phyloP scores from a whole-genome alignment of 1,140 invertebrate genomes.

The Drosophila pseudoananassae region DNA sequence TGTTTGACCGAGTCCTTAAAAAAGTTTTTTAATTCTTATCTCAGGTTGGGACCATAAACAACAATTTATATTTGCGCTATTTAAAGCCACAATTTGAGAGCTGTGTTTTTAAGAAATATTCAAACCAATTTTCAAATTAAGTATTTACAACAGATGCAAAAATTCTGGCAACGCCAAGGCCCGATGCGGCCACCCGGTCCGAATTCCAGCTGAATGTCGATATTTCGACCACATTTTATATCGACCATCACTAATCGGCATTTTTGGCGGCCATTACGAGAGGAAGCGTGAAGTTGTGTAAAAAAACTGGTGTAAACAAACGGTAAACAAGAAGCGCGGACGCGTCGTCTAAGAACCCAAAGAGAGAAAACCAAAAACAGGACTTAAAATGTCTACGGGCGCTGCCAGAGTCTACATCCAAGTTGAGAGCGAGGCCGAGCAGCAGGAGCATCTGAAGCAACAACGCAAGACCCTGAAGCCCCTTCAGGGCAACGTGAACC shows the following conservation, averaged over 20 bases:
- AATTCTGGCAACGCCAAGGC: too few relatives aligned
- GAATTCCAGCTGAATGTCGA: background rate
- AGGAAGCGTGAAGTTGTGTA: conserved; percentile 18
- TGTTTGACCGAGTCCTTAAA: too few relatives aligned
- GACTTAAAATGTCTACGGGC: conserved; percentile 68
- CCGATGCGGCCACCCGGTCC: too few relatives aligned
- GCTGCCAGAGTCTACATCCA: conserved; percentile 84
- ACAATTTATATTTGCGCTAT: too few relatives aligned
- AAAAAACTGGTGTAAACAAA: conserved; percentile 62
- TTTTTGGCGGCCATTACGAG: conserved; percentile 69
- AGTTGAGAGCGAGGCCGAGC: conserved; percentile 84
- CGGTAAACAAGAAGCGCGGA: conserved; percentile 10
- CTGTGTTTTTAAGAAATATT: too few relatives aligned
- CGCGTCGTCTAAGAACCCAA: conserved; percentile 23
- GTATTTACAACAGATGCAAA: too few relatives aligned
- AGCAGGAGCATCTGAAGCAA: conserved; percentile 85
- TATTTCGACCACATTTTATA: background rate
- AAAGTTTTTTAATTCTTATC: too few relatives aligned
- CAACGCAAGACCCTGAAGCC: conserved; percentile 86
- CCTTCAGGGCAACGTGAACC: conserved; percentile 85
- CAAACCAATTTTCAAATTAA: too few relatives aligned
- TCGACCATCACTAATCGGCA: conserved; percentile 28
- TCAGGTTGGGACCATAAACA: too few relatives aligned
- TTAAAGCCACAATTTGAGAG: too few relatives aligned
- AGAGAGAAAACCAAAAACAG: conserved; percentile 35